These are phyloP conservation scores for Pithys albifrons DNA, from an alignment of 2,113 vertebrate species.

Conservation along the genomic window DNA sequence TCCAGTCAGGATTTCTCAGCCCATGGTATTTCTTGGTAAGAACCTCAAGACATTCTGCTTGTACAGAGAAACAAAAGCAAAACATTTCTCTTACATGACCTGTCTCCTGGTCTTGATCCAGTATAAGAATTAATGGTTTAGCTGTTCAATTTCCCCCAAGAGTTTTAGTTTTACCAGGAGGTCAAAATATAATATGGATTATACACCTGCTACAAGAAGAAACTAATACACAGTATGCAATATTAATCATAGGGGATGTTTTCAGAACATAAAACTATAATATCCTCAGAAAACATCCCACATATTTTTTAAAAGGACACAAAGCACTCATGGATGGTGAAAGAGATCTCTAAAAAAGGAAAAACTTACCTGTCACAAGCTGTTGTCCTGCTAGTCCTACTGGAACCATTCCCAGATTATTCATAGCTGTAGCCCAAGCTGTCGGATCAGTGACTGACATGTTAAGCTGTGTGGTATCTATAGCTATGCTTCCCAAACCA, in stretches of 20 bases:
- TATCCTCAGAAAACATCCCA: background rate
- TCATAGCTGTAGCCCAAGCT: slow-evolving; percentile 94
- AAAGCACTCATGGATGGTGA: background rate
- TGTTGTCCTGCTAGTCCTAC: slow-evolving; percentile 89
- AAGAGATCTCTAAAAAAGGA: background rate
- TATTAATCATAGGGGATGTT: slow-evolving; percentile 13
- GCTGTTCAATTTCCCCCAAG: background rate
- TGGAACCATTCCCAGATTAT: slow-evolving; percentile 91
- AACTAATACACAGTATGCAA: background rate
- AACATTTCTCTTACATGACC: background rate
- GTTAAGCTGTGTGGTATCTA: slow-evolving; percentile 86
- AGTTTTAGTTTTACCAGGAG: slow-evolving; percentile 27
- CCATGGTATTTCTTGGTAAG: slow-evolving; percentile 11
- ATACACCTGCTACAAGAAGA: background rate
- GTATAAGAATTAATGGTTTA: background rate
- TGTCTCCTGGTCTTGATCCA: background rate
- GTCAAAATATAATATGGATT: slow-evolving; percentile 37
- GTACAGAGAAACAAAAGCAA: background rate
- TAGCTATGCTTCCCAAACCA: slow-evolving; percentile 84
- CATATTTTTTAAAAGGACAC: background rate
- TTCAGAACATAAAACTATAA: slow-evolving; percentile 12
- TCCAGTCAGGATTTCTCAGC: slow-evolving; percentile 2
- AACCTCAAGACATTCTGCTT: slow-evolving; percentile 29
- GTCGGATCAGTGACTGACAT: slow-evolving; percentile 86
- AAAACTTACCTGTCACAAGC: slow-evolving; percentile 86